phyloP scores from a whole-genome alignment of 2,888 invertebrate genomes.

The Neoscelio sp. region DNA sequence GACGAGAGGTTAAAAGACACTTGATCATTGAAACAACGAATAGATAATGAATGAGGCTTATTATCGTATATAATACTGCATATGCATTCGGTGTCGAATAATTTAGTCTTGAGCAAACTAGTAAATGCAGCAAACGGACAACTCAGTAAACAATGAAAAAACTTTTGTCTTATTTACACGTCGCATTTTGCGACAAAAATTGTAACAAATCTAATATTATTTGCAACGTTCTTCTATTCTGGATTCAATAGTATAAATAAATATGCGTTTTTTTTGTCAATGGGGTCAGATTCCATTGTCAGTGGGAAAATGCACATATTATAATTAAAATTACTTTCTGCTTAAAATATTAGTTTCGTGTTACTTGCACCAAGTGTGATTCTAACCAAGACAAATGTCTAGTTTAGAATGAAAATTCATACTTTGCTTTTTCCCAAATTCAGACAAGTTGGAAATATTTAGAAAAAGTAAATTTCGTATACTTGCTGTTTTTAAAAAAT shows the following conservation, averaged over 20 bases:
- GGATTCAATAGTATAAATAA: background rate
- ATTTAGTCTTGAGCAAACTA: constrained; percentile 52
- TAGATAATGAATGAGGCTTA: constrained; percentile 59
- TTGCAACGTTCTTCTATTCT: constrained; percentile 24
- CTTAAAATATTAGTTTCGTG: too few relatives aligned
- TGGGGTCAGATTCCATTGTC: too few relatives aligned
- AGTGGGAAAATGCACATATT: too few relatives aligned
- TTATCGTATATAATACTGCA: constrained; percentile 44
- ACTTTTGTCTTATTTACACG: constrained; percentile 51
- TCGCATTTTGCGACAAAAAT: constrained; percentile 43
- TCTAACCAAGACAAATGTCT: too few relatives aligned
- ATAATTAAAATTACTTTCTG: too few relatives aligned
- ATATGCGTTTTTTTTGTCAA: background rate
- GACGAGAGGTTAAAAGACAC: constrained; percentile 60
- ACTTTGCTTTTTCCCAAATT: too few relatives aligned
- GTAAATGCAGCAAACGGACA: constrained; percentile 57
- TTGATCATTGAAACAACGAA: constrained; percentile 64
- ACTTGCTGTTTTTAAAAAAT: background rate
- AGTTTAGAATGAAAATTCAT: too few relatives aligned
- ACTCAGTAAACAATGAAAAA: constrained; percentile 39
- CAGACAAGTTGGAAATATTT: too few relatives aligned
- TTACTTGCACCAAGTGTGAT: too few relatives aligned
- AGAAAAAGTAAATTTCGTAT: too few relatives aligned
- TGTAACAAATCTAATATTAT: constrained; percentile 23
- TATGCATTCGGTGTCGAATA: constrained; percentile 51